A percentile compares a stretch with the other conserved stretches of the same genome.
These are phyloP conservation scores for Leuctra nigra DNA, from an alignment of 2,888 invertebrate species.

Conservation along the genomic window DNA sequence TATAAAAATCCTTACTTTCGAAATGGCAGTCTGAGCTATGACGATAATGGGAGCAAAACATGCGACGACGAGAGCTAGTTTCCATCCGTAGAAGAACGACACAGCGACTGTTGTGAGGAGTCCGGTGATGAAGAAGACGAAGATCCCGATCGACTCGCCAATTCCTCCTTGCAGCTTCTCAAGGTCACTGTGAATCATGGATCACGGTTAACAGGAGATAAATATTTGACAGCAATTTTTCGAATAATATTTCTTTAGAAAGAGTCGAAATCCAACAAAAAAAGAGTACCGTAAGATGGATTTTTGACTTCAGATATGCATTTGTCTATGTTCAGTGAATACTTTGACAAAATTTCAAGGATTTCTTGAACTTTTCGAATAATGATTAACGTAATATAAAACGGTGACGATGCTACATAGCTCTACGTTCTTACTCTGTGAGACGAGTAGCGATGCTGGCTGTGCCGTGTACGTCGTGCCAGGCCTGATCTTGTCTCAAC, in stretches of 20 bases:
- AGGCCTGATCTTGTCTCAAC: slow-evolving; percentile 40
- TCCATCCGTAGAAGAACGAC: slow-evolving; percentile 44
- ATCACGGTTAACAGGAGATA: too few species aligned
- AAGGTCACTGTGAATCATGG: slow-evolving; percentile 27
- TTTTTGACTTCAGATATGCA: too few species aligned
- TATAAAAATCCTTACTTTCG: slow-evolving; percentile 34
- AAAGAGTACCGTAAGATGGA: too few species aligned
- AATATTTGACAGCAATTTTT: too few species aligned
- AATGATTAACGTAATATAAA: too few species aligned
- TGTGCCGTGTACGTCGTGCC: slow-evolving; percentile 40
- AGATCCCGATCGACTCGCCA: slow-evolving; percentile 43
- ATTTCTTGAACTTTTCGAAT: too few species aligned
- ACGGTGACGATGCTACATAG: background rate
- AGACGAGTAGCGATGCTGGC: slow-evolving; percentile 40
- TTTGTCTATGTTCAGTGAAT: too few species aligned
- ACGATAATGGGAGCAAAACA: slow-evolving; percentile 41
- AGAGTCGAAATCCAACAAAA: too few species aligned
- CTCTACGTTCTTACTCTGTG: slow-evolving; percentile 42
- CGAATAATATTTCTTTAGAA: too few species aligned
- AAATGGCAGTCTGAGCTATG: slow-evolving; percentile 38
- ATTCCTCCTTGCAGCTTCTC: slow-evolving; percentile 42
- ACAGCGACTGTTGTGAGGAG: slow-evolving; percentile 39
- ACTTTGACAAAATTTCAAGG: too few species aligned
- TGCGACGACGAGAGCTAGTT: slow-evolving; percentile 43
- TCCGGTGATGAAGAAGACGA: slow-evolving; percentile 39